phyloP scores from a whole-genome alignment of 2,888 invertebrate species.

The Ceriagrion tenellum region DNA sequence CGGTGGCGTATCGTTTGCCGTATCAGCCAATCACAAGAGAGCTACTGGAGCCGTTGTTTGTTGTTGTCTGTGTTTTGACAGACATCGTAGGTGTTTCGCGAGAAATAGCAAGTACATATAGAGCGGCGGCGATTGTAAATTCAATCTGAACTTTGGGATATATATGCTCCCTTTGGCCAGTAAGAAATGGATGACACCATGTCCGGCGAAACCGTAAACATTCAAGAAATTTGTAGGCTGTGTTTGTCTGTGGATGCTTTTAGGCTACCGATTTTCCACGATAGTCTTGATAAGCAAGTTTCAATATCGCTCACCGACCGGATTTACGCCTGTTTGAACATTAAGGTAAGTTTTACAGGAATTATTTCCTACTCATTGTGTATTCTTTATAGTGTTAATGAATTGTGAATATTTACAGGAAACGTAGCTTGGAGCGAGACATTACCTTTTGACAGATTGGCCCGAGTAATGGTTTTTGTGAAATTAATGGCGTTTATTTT shows the following conservation, averaged over 20 bases:
- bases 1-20: background rate
- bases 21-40: background rate
- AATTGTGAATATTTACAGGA: too few relatives aligned
- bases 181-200: slow-evolving; percentile 42
- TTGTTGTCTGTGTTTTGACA: background rate
- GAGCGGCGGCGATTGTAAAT: background rate
- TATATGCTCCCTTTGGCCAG: background rate
- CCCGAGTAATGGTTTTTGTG: too few relatives aligned
- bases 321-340: slow-evolving; percentile 55
- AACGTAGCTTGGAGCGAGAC: too few relatives aligned
- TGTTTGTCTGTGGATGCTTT: slow-evolving; percentile 57
- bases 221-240: slow-evolving; percentile 57
- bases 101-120: background rate
- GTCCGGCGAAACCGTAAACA: slow-evolving; percentile 5
- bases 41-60: background rate
- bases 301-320: slow-evolving; percentile 35
- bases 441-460: too few relatives aligned
- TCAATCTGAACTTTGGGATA: background rate
- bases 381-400: too few relatives aligned
- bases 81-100: background rate
- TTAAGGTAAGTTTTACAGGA: background rate
- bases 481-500: too few relatives aligned
- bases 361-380: too few relatives aligned
- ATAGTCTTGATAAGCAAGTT: slow-evolving; percentile 57
- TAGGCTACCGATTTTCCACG: slow-evolving; percentile 51